These are phyloP conservation scores for Pantherophis vulpinus DNA, from an alignment of 2,797 vertebrate species.

Conservation along the genomic window DNA sequence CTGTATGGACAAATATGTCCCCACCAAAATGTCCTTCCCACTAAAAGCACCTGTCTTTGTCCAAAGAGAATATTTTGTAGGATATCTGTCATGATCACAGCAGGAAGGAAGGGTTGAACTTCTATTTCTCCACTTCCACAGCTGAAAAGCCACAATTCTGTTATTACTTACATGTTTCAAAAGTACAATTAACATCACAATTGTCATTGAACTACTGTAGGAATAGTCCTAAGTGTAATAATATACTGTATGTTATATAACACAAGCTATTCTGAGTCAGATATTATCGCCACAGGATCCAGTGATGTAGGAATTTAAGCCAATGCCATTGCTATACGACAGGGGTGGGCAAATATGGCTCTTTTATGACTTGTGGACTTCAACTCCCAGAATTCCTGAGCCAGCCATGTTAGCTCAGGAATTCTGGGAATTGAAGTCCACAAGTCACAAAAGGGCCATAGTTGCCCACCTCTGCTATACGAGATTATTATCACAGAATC, in stretches of 20 bases:
- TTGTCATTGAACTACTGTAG: neutral
- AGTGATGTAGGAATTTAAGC: neutral
- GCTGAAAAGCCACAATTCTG: neutral
- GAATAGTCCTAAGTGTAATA: neutral
- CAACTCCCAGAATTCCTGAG: too few relatives aligned
- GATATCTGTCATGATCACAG: neutral
- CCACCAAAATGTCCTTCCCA: neutral
- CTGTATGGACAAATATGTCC: too few relatives aligned
- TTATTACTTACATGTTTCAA: neutral
- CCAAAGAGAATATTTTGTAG: neutral
- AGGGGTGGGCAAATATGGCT: too few relatives aligned
- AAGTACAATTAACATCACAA: neutral
- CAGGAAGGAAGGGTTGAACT: neutral
- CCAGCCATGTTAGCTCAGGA: too few relatives aligned
- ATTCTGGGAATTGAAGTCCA: too few relatives aligned
- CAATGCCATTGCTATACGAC: neutral
- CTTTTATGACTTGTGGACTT: too few relatives aligned
- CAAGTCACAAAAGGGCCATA: too few relatives aligned
- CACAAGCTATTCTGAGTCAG: neutral
- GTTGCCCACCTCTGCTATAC: too few relatives aligned
- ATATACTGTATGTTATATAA: neutral
- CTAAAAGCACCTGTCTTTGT: neutral
- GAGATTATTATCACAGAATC: neutral
- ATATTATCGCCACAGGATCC: neutral
- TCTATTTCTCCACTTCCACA: too few relatives aligned